Conservation (phyloP, 2,888 invertebrate genomes). For the Drosophila aldrichi region DNA sequence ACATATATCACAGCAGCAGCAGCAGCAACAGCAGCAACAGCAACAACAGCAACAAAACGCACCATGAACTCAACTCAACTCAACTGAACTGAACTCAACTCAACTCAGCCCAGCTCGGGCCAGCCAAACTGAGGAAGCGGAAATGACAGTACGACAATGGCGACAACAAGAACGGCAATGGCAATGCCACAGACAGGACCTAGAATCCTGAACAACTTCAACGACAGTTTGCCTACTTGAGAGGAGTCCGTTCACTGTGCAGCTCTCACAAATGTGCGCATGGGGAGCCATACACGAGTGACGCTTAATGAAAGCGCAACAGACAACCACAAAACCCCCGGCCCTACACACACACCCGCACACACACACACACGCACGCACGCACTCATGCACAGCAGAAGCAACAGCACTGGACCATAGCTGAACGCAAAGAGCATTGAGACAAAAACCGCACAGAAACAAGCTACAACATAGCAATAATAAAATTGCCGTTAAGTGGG, state of each 20-base stretch:
- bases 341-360: not conserved
- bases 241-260: constrained; percentile 30
- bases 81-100: constrained; percentile 6
- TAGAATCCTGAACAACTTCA: constrained; percentile 38
- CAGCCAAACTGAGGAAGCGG: constrained; percentile 69
- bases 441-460: constrained; percentile 26
- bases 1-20: constrained; percentile 58
- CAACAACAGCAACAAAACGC: constrained; percentile 30
- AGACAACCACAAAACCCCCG: constrained; percentile 43
- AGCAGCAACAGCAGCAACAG: not conserved
- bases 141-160: constrained; percentile 77
- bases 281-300: constrained; percentile 76
- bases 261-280: constrained; percentile 57
- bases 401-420: constrained; percentile 50
- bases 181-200: constrained; percentile 63
- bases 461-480: constrained; percentile 67
- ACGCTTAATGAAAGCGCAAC: constrained; percentile 79
- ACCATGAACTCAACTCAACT: constrained; percentile 63
- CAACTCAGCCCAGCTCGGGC: constrained; percentile 6
- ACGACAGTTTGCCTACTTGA: constrained; percentile 64
- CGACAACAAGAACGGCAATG: constrained; percentile 68
- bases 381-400: not conserved
- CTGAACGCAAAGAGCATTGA: constrained; percentile 23
- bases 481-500: constrained; percentile 72
- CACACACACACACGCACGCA: constrained; percentile 8